Percentiles rank a stretch among this genome's conserved stretches.
These are phyloP conservation scores for Hemicentrotus pulcherrimus DNA, from an alignment of 35 echinoderm and acorn worm species.

Conservation along the genomic window DNA sequence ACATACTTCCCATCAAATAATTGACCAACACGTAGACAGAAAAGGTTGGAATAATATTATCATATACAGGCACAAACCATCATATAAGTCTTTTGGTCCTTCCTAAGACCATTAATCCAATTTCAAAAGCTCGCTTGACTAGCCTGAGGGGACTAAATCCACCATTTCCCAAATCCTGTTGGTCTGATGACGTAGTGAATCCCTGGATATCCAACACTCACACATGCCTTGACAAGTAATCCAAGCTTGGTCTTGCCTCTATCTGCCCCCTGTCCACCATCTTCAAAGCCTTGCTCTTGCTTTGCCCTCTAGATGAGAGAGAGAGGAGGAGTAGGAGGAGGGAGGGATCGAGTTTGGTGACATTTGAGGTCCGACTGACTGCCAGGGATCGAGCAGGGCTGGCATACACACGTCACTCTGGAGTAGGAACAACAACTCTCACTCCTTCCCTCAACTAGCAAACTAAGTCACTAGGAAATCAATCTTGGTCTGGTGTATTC, in stretches of 20 bases:
- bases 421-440: background rate
- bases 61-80: background rate
- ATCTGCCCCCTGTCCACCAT: background rate
- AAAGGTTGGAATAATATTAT: background rate
- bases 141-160: background rate
- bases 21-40: background rate
- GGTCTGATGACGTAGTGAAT: background rate
- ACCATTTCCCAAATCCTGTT: background rate
- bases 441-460: background rate
- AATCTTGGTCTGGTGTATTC: background rate
- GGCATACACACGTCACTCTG: background rate
- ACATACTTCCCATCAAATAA: background rate
- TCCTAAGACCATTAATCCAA: slow-evolving; percentile 4
- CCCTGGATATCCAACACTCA: slow-evolving; percentile 1
- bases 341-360: background rate
- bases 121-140: background rate
- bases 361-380: background rate
- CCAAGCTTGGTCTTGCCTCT: background rate
- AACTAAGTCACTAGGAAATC: slow-evolving; percentile 1
- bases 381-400: background rate
- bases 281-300: background rate
- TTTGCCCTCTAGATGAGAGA: background rate
- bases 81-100: background rate
- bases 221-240: slow-evolving; percentile 16
- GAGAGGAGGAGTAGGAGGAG: background rate